These are phyloP conservation scores for Corynorhinus townsendii DNA, from an alignment of 2,113 vertebrate species.

Conservation along the genomic window DNA sequence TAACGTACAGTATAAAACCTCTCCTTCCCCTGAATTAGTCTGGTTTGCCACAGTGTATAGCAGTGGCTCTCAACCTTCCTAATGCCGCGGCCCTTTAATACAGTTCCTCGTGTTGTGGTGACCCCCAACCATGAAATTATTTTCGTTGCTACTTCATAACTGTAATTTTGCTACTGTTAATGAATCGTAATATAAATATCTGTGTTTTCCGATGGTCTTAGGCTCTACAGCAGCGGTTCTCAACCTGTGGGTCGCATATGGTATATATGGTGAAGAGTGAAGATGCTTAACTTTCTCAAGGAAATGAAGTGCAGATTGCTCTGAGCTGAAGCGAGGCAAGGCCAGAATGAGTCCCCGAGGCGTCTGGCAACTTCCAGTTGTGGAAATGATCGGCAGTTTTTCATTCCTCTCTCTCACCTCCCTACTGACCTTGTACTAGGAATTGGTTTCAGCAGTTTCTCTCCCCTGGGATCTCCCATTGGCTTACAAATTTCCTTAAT, in stretches of 20 bases:
- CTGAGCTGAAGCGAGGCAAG: not conserved
- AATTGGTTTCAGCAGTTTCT: not conserved
- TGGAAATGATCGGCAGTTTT: not conserved
- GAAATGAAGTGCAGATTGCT: not conserved
- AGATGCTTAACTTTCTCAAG: not conserved
- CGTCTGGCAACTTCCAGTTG: not conserved
- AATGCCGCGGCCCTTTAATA: too few relatives aligned
- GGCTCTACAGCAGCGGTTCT: too few relatives aligned
- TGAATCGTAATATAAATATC: too few relatives aligned
- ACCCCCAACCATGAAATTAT: too few relatives aligned
- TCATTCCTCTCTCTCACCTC: not conserved
- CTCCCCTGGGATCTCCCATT: not conserved
- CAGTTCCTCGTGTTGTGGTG: too few relatives aligned
- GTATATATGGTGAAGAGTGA: not conserved
- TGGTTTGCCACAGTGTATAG: not conserved
- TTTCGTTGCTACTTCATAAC: too few relatives aligned
- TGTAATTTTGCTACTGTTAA: too few relatives aligned
- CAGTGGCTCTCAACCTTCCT: too few relatives aligned
- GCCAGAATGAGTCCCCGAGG: not conserved
- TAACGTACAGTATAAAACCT: not conserved
- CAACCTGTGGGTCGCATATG: too few relatives aligned
- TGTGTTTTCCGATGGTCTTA: too few relatives aligned
- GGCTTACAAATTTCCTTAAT: not conserved
- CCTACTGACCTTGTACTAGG: not conserved
- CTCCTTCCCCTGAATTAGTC: not conserved